A percentile compares a stretch with the other conserved stretches of the same genome.
Conservation (phyloP, 2,797 vertebrate genomes). For the Clarias fuscus region DNA sequence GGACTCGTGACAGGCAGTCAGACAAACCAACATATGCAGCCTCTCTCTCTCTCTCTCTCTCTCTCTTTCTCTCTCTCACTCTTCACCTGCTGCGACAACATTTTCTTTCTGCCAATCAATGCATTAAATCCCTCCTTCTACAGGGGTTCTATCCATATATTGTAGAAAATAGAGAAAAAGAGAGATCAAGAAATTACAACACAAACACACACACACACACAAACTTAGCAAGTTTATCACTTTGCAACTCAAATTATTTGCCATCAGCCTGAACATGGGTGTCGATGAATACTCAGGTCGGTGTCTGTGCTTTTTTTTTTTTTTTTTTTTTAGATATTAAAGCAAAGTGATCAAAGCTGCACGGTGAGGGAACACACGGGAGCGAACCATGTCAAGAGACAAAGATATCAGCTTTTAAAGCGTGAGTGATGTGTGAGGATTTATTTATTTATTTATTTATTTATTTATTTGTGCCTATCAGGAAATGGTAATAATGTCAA, state of each 20-base stretch:
- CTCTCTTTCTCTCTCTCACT: background rate
- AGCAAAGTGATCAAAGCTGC: slow-evolving; percentile 49
- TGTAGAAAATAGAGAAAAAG: background rate
- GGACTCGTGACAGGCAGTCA: background rate
- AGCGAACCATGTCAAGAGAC: slow-evolving; percentile 48
- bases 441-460: slow-evolving; percentile 6
- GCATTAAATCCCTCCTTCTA: background rate
- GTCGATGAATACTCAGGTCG: slow-evolving; percentile 24
- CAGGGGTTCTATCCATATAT: background rate
- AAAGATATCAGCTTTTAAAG: slow-evolving; percentile 57
- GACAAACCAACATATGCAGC: background rate
- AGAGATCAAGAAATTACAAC: background rate
- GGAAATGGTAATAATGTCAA: background rate
- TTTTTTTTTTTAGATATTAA: slow-evolving; percentile 39
- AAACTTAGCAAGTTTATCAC: background rate
- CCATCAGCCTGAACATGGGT: background rate
- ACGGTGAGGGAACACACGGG: slow-evolving; percentile 42
- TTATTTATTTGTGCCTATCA: background rate
- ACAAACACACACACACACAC: background rate
- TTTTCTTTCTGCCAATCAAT: slow-evolving; percentile 7
- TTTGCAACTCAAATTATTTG: background rate
- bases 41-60: background rate
- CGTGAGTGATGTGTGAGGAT: slow-evolving; percentile 26
- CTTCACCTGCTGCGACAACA: background rate
- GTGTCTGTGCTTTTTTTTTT: slow-evolving; percentile 32